A percentile compares a stretch with the other conserved stretches of the same genome.
Conservation (phyloP, 1,140 invertebrate species). For the Achroia grisella region DNA sequence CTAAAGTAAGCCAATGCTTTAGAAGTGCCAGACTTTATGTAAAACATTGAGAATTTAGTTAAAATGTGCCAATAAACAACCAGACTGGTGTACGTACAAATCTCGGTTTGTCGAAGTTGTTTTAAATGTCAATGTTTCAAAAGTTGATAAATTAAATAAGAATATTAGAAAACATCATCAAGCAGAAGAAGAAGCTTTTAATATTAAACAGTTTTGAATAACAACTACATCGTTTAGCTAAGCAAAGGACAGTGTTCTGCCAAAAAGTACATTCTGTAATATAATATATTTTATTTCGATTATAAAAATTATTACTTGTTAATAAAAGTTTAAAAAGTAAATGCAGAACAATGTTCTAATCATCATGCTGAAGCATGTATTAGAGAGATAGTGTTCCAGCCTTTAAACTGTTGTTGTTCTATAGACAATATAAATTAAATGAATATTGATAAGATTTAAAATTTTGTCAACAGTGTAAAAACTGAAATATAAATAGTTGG, state of each 20-base stretch:
- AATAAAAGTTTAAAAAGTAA: background rate
- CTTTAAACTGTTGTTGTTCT: conserved; percentile 36
- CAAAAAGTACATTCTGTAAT: background rate
- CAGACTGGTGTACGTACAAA: no score
- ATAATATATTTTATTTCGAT: no score
- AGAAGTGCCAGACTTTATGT: conserved; percentile 39
- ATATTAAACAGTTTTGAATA: no score
- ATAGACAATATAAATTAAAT: no score
- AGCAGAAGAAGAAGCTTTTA: no score
- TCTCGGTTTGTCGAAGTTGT: no score
- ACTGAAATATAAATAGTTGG: conserved; percentile 38
- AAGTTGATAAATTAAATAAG: no score
- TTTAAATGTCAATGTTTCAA: no score
- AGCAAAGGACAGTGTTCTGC: conserved; percentile 28
- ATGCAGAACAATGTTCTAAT: conserved; percentile 44
- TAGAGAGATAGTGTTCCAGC: conserved; percentile 28
- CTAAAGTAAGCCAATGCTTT: conserved; percentile 66
- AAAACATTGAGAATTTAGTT: conserved; percentile 12
- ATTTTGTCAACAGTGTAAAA: conserved; percentile 1
- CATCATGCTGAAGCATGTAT: conserved; percentile 56
- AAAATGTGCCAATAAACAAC: conserved; percentile 29
- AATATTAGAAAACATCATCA: no score
- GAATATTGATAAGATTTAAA: conserved; percentile 5
- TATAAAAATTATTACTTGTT: background rate
- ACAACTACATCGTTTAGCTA: no score